These are phyloP conservation scores for Indri indri DNA, from an alignment of 2,113 vertebrate genomes.

Conservation along the genomic window DNA sequence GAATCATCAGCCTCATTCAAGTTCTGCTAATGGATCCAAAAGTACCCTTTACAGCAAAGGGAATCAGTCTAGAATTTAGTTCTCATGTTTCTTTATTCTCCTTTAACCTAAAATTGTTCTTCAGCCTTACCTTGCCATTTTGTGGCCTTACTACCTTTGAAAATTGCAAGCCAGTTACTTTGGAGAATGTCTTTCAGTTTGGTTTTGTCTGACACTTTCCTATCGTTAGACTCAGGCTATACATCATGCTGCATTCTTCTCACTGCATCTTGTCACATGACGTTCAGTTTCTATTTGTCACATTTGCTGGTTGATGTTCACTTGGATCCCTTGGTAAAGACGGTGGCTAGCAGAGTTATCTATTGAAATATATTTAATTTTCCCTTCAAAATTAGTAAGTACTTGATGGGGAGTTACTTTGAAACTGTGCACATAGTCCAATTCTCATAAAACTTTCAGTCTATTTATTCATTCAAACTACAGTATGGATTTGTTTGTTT, in stretches of 20 bases:
- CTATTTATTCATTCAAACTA: not conserved
- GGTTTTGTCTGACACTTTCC: not conserved
- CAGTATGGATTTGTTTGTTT: not conserved
- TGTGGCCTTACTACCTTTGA: not conserved
- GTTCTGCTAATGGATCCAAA: not conserved
- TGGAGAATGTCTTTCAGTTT: not conserved
- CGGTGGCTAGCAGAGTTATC: not conserved
- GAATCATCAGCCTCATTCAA: not conserved
- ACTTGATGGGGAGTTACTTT: not conserved
- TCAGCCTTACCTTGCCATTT: not conserved
- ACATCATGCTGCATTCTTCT: accelerated
- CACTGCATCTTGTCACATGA: accelerated
- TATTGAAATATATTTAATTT: not conserved
- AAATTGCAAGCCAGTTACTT: not conserved
- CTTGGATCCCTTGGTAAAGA: not conserved
- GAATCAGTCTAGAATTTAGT: not conserved
- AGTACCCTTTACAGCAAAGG: not conserved
- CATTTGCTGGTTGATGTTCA: no score
- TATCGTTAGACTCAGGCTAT: not conserved
- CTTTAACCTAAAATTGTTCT: not conserved
- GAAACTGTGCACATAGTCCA: not conserved
- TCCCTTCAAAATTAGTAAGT: not conserved
- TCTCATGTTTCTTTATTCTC: not conserved
- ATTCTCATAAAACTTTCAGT: not conserved
- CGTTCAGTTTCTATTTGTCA: not conserved